Evolutionary conservation across 2,113 vertebrate genomes (phyloP).

Genomic region (Scomber japonicus): DNA sequence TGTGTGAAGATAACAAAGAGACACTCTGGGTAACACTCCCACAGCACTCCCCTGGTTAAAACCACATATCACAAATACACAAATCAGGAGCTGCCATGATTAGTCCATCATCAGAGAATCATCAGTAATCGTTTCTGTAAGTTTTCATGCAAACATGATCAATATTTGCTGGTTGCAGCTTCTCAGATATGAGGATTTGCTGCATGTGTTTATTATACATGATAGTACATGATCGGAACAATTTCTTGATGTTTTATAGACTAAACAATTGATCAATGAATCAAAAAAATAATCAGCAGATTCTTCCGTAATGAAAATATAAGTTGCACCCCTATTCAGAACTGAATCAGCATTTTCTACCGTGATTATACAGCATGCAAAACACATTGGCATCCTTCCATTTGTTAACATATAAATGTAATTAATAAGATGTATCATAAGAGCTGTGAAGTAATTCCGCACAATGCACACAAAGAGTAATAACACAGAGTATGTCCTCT

Average conservation of each 20-base stretch:
- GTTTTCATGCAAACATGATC: too few species aligned
- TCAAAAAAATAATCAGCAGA: too few species aligned
- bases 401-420: conserved; percentile 7
- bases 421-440: conserved; percentile 25
- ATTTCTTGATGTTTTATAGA: too few species aligned
- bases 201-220: too few species aligned
- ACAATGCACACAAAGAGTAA: conserved; percentile 31
- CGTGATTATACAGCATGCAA: neutral
- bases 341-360: conserved; percentile 1
- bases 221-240: too few species aligned
- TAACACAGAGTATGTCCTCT: conserved; percentile 28
- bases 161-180: too few species aligned
- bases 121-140: too few species aligned
- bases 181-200: too few species aligned
- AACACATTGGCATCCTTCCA: conserved; percentile 20
- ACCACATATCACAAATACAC: conserved; percentile 41
- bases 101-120: too few species aligned
- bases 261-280: too few species aligned
- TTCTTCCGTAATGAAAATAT: too few species aligned
- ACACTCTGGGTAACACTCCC: conserved; percentile 53
- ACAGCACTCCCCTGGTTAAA: conserved; percentile 47
- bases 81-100: neutral
- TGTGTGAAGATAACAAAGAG: conserved; percentile 70
- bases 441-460: conserved; percentile 1
- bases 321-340: neutral